These are phyloP conservation scores for Ptychoptera contaminata DNA, from an alignment of 2,888 invertebrate genomes.

Conservation along the genomic window DNA sequence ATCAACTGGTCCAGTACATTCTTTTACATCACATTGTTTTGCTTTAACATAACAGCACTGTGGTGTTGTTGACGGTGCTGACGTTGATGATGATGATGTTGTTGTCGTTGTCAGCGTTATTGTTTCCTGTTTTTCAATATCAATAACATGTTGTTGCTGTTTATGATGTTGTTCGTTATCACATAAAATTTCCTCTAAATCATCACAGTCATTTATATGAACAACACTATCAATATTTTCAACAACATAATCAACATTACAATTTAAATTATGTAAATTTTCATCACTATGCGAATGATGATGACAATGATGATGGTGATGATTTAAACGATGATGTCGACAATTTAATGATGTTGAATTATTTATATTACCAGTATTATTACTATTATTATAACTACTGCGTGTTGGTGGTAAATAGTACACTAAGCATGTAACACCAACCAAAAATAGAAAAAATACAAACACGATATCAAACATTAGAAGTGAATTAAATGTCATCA, in stretches of 20 bases:
- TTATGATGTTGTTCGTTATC: background rate
- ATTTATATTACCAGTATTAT: background rate
- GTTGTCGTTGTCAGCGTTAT: conserved; percentile 1
- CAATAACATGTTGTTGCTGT: conserved; percentile 4
- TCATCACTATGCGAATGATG: conserved; percentile 1
- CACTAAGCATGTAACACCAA: conserved; percentile 66
- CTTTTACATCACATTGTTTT: conserved; percentile 13
- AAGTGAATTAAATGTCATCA: conserved; percentile 72
- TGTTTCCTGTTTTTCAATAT: background rate
- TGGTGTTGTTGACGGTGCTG: conserved; percentile 4
- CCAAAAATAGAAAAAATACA: conserved; percentile 71
- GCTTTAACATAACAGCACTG: conserved; percentile 15
- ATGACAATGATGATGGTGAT: conserved; percentile 6
- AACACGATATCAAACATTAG: conserved; percentile 81
- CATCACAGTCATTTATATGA: conserved; percentile 3
- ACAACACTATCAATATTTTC: background rate
- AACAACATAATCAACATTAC: conserved; percentile 4
- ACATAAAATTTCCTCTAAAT: background rate
- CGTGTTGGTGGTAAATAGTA: conserved; percentile 59
- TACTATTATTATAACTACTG: background rate
- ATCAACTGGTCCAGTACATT: conserved; percentile 14
- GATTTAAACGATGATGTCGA: conserved; percentile 1
- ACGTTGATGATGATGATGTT: conserved; percentile 1
- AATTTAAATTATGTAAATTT: conserved; percentile 2
- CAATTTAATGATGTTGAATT: background rate